Conservation (phyloP, 2,113 vertebrate genomes). For the Chamaetylas fuelleborni region DNA sequence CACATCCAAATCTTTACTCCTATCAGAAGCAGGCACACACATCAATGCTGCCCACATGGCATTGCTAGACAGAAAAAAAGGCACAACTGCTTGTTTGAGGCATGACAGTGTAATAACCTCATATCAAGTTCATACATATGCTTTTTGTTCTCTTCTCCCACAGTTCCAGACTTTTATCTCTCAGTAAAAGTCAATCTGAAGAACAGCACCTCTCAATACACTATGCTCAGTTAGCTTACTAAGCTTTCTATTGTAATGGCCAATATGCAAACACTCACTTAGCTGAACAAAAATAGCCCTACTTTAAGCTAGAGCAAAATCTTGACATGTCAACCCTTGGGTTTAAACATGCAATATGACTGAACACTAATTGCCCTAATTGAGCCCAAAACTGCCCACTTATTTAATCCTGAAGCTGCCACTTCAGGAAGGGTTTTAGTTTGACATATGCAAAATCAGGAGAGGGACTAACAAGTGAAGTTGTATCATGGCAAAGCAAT, state of each 20-base stretch:
- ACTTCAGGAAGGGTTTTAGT: not conserved
- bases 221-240: not conserved
- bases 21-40: not conserved
- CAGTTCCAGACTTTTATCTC: not conserved
- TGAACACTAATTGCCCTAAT: slow-evolving; percentile 25
- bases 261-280: not conserved
- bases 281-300: not conserved
- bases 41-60: not conserved
- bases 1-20: not conserved
- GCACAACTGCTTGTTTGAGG: not conserved
- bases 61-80: not conserved
- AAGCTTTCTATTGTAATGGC: not conserved
- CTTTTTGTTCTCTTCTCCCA: not conserved
- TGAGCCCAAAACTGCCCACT: not conserved
- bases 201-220: not conserved
- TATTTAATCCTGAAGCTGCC: slow-evolving; percentile 15
- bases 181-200: not conserved
- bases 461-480: not conserved
- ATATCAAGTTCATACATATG: not conserved
- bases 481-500: not conserved
- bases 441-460: not conserved
- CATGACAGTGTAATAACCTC: not conserved
- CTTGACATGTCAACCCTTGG: not conserved
- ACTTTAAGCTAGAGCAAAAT: not conserved
- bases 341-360: not conserved